These are phyloP conservation scores for Listronotus oregonensis DNA, from an alignment of 1,140 invertebrate species.

Conservation along the genomic window DNA sequence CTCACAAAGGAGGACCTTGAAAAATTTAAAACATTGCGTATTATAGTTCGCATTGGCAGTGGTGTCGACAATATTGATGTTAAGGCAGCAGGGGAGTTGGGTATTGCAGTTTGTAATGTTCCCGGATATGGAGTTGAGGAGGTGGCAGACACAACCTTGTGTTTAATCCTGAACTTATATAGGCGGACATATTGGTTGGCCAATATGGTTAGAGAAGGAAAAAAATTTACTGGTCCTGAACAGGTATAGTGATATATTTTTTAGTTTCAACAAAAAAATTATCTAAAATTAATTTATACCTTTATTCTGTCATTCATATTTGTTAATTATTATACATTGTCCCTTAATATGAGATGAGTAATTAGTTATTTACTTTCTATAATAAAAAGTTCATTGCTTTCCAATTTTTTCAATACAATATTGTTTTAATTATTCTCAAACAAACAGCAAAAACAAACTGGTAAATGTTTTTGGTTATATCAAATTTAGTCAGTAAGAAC, in stretches of 20 bases:
- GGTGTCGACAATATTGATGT: constrained; percentile 99
- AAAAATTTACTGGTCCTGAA: constrained; percentile 95
- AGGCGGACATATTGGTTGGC: constrained; percentile 98
- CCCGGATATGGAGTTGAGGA: constrained; percentile 99
- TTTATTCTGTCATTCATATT: too few relatives aligned
- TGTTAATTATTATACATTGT: too few relatives aligned
- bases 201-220: constrained; percentile 96
- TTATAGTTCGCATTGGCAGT: constrained; percentile 97
- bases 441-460: too few relatives aligned
- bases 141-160: constrained; percentile 98
- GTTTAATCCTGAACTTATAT: constrained; percentile 97
- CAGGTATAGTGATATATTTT: constrained; percentile 54
- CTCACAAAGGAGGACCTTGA: constrained; percentile 98
- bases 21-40: constrained; percentile 98
- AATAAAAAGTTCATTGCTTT: too few relatives aligned
- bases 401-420: too few relatives aligned
- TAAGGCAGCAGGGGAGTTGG: constrained; percentile 83
- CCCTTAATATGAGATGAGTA: too few relatives aligned
- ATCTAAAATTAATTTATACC: too few relatives aligned
- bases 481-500: too few relatives aligned
- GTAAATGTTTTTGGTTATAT: too few relatives aligned
- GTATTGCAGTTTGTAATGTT: constrained; percentile 99
- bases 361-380: too few relatives aligned
- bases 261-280: too few relatives aligned
- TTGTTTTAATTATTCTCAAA: too few relatives aligned